These are phyloP conservation scores for Neodiprion lecontei DNA, from an alignment of 1,140 invertebrate genomes.

Conservation along the genomic window DNA sequence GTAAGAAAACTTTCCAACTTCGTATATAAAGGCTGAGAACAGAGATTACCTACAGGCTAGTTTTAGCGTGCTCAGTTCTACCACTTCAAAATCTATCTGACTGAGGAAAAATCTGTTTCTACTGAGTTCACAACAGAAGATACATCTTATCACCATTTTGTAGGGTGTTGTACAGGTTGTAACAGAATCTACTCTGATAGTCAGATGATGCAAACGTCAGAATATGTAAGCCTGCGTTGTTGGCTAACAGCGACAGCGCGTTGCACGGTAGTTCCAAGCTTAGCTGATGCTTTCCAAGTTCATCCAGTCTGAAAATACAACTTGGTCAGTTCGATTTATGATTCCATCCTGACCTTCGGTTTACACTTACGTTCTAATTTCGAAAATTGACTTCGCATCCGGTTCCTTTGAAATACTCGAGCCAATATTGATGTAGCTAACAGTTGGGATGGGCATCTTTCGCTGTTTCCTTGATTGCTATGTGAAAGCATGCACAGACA, in stretches of 20 bases:
- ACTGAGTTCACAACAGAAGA: not conserved
- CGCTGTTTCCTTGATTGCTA: constrained; percentile 25
- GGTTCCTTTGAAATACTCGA: constrained; percentile 44
- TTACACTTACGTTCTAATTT: constrained; percentile 41
- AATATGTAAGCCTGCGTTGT: constrained; percentile 53
- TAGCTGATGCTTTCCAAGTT: constrained; percentile 48
- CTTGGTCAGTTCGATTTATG: not conserved
- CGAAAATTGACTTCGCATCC: constrained; percentile 50
- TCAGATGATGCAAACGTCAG: constrained; percentile 48
- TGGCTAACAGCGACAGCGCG: constrained; percentile 51
- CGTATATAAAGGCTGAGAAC: constrained; percentile 49
- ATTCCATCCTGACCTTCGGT: not conserved
- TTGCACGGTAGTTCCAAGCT: constrained; percentile 50
- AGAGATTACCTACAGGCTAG: not conserved
- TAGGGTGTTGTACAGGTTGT: constrained; percentile 55
- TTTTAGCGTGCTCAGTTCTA: too few relatives aligned
- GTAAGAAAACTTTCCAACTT: constrained; percentile 43
- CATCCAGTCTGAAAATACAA: constrained; percentile 36
- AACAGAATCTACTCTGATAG: constrained; percentile 56
- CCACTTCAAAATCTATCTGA: too few relatives aligned
- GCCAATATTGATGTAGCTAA: constrained; percentile 52
- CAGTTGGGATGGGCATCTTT: constrained; percentile 42
- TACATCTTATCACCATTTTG: constrained; percentile 37
- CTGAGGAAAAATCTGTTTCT: not conserved
- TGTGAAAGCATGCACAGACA: too few relatives aligned